Evolutionary conservation across 2,797 vertebrate species (phyloP), one percentile per base, ranked within the genome.

Genomic region (Leptodactylus fallax): DNA sequence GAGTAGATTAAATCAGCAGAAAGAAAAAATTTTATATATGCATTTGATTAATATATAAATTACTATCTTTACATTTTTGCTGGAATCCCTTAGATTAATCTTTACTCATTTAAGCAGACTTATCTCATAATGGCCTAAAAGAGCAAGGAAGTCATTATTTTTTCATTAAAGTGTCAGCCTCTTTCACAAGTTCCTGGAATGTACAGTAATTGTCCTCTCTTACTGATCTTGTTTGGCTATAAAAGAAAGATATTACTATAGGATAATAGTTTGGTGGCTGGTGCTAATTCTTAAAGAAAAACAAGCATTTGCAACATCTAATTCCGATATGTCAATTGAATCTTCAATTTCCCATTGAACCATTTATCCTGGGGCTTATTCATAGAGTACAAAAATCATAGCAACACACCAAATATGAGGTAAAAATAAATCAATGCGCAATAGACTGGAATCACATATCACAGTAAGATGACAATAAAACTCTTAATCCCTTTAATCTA

Each of bases 31-130:
- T 17, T 61, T 63, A 85, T 61, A 61, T 77, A 85, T 84, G 56
- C 71, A 74, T 74, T 84, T 84, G 67, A 74, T 84, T 49, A 84
- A 84, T 74, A 84, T 58, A 85, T 76, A 85, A 85, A 85, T 85
- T 12, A 85, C 56, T 61, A 85, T 61, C 27, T 47, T 60, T 85
- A 47, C 27, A 61, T 63, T 77, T 84, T 85, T 63, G 7, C 69
- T 56, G 36, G 25, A 74, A 58, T 84, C 69, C 21, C 69, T 58
- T 58, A 45, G 53, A 60, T 71, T 49, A 27, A 72, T 71, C 49
- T 60, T 61, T 45, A 10, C 56, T 84, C 36, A 19, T 84, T 74
- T 71, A 79, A 49, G 55, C 51, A 83, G 51, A 27, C 19, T 53
- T 79, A 79, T 56, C 53, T 79, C 53, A 36, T 36, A 79, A 79